Evolutionary conservation across 2,113 vertebrate genomes (phyloP), one percentile per base, ranked within the genome.

Genomic region (Chloroceryle aenea): DNA sequence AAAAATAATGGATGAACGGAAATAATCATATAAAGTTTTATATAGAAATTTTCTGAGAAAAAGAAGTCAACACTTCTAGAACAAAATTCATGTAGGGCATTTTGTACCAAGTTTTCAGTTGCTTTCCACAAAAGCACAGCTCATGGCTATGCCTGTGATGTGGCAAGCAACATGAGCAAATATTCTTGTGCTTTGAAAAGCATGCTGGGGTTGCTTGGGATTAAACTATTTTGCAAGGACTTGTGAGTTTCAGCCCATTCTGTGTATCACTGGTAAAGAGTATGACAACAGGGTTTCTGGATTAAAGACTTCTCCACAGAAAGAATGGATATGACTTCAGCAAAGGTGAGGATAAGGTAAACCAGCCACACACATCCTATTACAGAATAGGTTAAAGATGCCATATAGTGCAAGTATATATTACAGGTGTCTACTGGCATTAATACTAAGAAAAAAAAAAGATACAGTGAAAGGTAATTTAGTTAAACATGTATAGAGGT

Each of bases 391-490:
- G 72, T 38, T 56, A 68, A 9, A 32, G 59, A 23, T 47, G 4
- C 16, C 6, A 0, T 8, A 12, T 1, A 56, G 12, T 14, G 3
- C 12, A 53, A 83, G 4, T 27, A 26, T 17, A 9, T 9, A n/a
- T 22, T 6, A 0, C 13, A 34, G 58, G 18, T 12, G 7, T 66
- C 26, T 0, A 42, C 7, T 10, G 9, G n/a, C 25, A 68, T 3
- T 55, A 63, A 50, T 21, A 59, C 7, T 1, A 3, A 71, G 30
- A 38, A 47, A 62, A 71, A 47, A 62, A 71, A 55, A 55, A 34
- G 10, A 22, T 3, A 14, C 7, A 40, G 10, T 7, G 18, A 67
- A 81, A 74, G 6, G 12, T 27, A 67, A 30, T 7, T 23, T 20
- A 2, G 10, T 53, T 77, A 84, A 84, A 85, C 4, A 23, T 1